Base-by-base conservation (phyloP, 2,113 vertebrate species). In the Callopanchax toddi region DNA sequence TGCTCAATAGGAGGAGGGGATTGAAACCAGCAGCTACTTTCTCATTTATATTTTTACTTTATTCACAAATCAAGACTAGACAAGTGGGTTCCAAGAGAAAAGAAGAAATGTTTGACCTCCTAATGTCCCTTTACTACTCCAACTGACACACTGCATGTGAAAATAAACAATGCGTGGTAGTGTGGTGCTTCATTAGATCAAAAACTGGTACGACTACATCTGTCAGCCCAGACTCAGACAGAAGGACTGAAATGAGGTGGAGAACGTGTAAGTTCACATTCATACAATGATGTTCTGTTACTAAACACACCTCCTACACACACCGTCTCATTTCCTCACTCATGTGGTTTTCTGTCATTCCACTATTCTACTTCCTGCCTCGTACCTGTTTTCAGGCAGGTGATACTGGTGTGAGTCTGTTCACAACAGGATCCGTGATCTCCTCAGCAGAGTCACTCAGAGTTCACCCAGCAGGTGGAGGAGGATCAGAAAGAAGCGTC, bases 391-490 rank as follows among this genome's bases (percentile, higher is more conserved):
- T 64, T 55, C 18, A 68, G 37, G 11, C 56, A 63, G 71, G 65
- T 79, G 68, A 20, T 56, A 40, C 20, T 63, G 71, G 43, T 60
- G 60, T 21, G 49, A 57, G 62, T 60, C 13, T 60, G 59, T 60
- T 16, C 49, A 60, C 60, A 64, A 66, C 53, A 44, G 67, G 71
- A 76, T 75, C 37, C 60, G 64, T 65, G 75, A 76, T 76, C 74
- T 45, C 64, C 62, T 81, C 18, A 49, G 37, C 45, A 57, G 16
- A 77, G 89, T 89, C 87, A 90, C 53, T 16, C 42, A 85, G 64
- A 88, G 89, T 89, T 90, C 89, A 87, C 76, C 84, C 79, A 78
- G 74, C 64, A 71, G 83, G 71, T 81, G 70, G 71, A 40, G 34
- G 78, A 81, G 50, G 42, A 74, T 68, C 54, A 86, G 89, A 87